Conservation (phyloP, 2,113 vertebrate species). For the Platichthys flesus region DNA sequence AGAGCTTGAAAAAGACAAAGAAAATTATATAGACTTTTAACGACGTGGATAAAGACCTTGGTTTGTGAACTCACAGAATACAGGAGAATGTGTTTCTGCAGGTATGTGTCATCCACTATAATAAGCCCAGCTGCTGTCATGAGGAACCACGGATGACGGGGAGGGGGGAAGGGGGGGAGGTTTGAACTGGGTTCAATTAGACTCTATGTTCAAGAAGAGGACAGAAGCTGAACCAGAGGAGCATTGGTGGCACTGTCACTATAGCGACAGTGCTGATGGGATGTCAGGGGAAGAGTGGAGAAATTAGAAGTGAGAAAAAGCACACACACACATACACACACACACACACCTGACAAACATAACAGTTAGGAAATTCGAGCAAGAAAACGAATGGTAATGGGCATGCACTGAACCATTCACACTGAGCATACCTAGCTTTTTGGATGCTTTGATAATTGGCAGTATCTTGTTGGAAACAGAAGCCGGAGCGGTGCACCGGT, state of each 20-base stretch:
- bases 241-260: constrained; percentile 44
- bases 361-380: constrained; percentile 4
- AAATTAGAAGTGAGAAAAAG: constrained; percentile 12
- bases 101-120: no score
- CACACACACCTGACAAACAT: constrained; percentile 13
- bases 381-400: constrained; percentile 24
- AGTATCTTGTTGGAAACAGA: constrained; percentile 21
- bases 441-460: constrained; percentile 40
- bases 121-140: no score
- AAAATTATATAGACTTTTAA: no score
- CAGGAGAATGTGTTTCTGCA: no score
- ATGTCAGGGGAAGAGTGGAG: constrained; percentile 37
- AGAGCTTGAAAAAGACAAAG: no score
- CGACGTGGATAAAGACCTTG: no score
- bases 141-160: no score
- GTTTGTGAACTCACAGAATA: no score
- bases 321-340: not conserved
- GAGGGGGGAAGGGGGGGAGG: no score
- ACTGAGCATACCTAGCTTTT: not conserved
- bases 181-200: constrained; percentile 55
- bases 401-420: constrained; percentile 7
- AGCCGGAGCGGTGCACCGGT: not conserved
- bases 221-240: constrained; percentile 46
- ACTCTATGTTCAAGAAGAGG: constrained; percentile 39
- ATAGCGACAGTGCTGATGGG: constrained; percentile 64